Conservation (phyloP, 2,888 invertebrate genomes). For the Dryadula phaetusa region DNA sequence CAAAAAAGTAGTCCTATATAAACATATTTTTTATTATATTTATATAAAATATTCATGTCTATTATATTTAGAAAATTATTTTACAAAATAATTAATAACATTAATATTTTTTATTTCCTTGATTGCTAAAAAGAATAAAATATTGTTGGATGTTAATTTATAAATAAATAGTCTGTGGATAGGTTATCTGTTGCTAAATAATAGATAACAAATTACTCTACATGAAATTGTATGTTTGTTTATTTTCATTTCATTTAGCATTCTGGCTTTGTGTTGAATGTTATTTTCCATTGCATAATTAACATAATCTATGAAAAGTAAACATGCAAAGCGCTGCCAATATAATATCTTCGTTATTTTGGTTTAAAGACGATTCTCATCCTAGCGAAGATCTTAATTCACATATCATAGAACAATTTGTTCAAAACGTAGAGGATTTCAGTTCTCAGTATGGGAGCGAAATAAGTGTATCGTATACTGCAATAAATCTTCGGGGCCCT, state of each 20-base stretch:
- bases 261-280: constrained; percentile 17
- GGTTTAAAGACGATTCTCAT: constrained; percentile 68
- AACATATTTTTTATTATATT: too few species aligned
- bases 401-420: constrained; percentile 89
- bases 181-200: constrained; percentile 3
- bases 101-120: too few species aligned
- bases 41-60: too few species aligned
- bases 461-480: constrained; percentile 94
- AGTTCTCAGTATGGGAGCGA: constrained; percentile 96
- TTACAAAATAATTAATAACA: too few species aligned
- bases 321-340: constrained; percentile 77
- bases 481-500: constrained; percentile 92
- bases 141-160: too few species aligned
- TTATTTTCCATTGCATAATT: constrained; percentile 29
- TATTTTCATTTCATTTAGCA: constrained; percentile 26
- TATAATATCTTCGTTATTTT: constrained; percentile 72
- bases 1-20: too few species aligned
- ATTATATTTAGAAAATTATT: too few species aligned
- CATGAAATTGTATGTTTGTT: constrained; percentile 22
- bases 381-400: constrained; percentile 63
- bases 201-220: not conserved
- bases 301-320: constrained; percentile 24
- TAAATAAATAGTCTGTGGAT: not conserved
- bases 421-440: constrained; percentile 90
- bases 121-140: too few species aligned